Conservation (phyloP, 2,888 invertebrate genomes). For the Xylota segnis region DNA sequence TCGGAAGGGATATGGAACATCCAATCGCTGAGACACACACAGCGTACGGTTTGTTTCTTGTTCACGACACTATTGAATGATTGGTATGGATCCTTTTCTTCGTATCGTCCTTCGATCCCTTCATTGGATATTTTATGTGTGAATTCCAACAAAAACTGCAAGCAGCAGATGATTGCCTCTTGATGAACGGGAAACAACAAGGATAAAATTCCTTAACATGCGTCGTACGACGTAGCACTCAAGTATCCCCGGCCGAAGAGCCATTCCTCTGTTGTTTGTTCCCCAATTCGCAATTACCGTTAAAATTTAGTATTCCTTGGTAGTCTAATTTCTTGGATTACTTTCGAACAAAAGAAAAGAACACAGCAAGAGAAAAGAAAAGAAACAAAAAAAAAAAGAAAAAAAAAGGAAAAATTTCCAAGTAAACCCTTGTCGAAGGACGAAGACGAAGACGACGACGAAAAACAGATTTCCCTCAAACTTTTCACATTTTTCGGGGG, state of each 20-base stretch:
- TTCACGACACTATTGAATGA: conserved; percentile 41
- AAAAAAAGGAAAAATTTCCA: conserved; percentile 21
- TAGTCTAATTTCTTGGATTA: conserved; percentile 77
- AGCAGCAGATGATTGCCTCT: conserved; percentile 75
- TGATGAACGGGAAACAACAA: conserved; percentile 70
- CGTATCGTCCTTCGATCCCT: conserved; percentile 48
- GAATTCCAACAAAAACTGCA: conserved; percentile 73
- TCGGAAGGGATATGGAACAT: no score
- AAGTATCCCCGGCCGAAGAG: conserved; percentile 15
- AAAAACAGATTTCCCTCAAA: conserved; percentile 72
- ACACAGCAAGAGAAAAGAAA: conserved; percentile 17
- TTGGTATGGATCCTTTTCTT: conserved; percentile 22
- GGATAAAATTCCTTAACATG: conserved; percentile 72
- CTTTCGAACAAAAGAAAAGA: conserved; percentile 63
- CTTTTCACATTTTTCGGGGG: conserved; percentile 58
- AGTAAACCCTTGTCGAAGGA: conserved; percentile 58
- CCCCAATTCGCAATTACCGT: conserved; percentile 76
- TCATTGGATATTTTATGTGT: conserved; percentile 75
- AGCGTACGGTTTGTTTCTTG: conserved; percentile 22
- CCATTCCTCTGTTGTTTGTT: conserved; percentile 58
- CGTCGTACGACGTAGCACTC: conserved; percentile 31
- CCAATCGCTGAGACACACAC: no score
- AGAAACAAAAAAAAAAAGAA: conserved; percentile 9
- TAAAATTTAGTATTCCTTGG: conserved; percentile 76
- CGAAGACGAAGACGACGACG: conserved; percentile 64